These are phyloP conservation scores for Rhineura floridana DNA, from an alignment of 2,113 vertebrate genomes.

Conservation along the genomic window DNA sequence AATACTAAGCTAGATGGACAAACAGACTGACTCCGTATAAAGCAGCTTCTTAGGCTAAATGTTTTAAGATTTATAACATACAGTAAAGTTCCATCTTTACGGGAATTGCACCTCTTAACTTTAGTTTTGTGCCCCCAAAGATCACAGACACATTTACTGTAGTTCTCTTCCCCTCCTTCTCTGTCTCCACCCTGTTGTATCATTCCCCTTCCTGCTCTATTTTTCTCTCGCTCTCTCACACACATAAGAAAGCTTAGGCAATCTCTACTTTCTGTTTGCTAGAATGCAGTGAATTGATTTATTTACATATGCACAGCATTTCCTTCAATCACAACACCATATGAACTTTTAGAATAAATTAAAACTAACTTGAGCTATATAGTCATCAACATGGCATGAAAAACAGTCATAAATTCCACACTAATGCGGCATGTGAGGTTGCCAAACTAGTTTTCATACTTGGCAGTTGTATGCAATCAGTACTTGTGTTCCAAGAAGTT, in stretches of 20 bases:
- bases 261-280: neutral
- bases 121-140: neutral
- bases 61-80: neutral
- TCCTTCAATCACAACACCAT: neutral
- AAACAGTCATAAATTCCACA: neutral
- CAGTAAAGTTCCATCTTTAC: neutral
- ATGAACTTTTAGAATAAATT: neutral
- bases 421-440: neutral
- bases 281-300: neutral
- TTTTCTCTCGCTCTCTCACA: neutral
- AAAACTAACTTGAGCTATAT: neutral
- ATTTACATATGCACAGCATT: neutral
- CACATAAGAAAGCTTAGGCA: neutral
- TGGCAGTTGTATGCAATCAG: conserved; percentile 1
- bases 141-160: neutral
- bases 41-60: neutral
- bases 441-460: neutral
- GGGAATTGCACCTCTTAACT: neutral
- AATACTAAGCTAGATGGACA: neutral
- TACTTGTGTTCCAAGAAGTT: conserved; percentile 20
- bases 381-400: neutral
- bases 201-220: too few species aligned
- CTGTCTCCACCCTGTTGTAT: neutral
- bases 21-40: neutral
- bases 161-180: neutral